Evolutionary conservation across 2,113 vertebrate species (phyloP), one percentile per base, ranked within the genome.

Genomic region (Ibidorhyncha struthersii): DNA sequence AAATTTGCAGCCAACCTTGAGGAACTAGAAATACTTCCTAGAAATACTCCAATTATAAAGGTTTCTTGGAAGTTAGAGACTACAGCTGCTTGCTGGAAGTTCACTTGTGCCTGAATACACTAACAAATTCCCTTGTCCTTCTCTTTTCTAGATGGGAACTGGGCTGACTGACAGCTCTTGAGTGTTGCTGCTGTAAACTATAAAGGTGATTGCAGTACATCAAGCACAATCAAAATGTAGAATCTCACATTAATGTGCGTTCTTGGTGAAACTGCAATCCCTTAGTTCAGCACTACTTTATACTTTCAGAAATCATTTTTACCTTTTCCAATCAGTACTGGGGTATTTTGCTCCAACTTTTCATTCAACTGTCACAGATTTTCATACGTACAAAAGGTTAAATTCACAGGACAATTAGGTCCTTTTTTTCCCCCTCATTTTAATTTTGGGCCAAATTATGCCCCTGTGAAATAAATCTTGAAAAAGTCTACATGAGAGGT

Each of bases 1-100:
- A 26, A 67, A n/a, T 16, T 34, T 86, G 4, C 6, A 59, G 19
- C 16, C 20, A 72, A 3, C 20, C 38, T 88, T 59, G 41, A 49
- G 32, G n/a, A 85, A 53, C 22, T n/a, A 34, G 25, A 22, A 74
- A 66, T 18, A 30, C 29, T 67, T 81, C 14, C 30, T 77, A 90
- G 73, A 95, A 85, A 70, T 23, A 12, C 10, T 55, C 3, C n/a
- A 56, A 0, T 56, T 63, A 17, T 26, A 30, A 61, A 38, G 5
- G 13, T 59, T 92, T 89, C 49, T 66, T 82, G 79, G 85, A 95
- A 92, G 14, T 82, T 5, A 12, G 22, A 76, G 32, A 23, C 25
- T 63, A 49, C 30, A 77, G 34, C 58, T 88, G 43, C 12, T 88
- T 85, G 53, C 38, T 90, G 93, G 71, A 91, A 94, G 5, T 40